phyloP scores from a whole-genome alignment of 2,113 vertebrate species.

The Epinephelus moara region DNA sequence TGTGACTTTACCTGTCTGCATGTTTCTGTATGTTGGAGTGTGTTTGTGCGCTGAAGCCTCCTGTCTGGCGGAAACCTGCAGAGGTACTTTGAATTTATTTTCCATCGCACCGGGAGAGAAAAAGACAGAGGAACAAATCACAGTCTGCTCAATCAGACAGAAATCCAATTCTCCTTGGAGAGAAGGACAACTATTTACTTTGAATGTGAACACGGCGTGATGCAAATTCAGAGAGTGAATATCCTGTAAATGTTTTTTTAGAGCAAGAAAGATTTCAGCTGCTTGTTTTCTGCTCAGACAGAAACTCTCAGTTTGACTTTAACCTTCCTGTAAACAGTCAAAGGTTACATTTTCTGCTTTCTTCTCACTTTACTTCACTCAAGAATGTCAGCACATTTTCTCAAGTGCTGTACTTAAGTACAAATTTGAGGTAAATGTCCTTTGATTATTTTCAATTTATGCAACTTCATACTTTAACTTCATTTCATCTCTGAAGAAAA shows the following conservation, averaged over 20 bases:
- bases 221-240: slow-evolving; percentile 28
- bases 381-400: too few relatives aligned
- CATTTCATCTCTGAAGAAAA: too few relatives aligned
- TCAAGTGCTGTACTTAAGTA: too few relatives aligned
- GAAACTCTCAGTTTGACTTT: slow-evolving; percentile 7
- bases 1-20: slow-evolving; percentile 35
- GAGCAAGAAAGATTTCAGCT: neutral
- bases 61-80: slow-evolving; percentile 36
- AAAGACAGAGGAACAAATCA: slow-evolving; percentile 40
- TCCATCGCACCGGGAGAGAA: slow-evolving; percentile 19
- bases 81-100: slow-evolving; percentile 43
- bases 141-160: slow-evolving; percentile 37
- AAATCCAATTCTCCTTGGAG: slow-evolving; percentile 50
- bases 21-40: slow-evolving; percentile 24
- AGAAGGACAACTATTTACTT: slow-evolving; percentile 18
- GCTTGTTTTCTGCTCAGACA: slow-evolving; percentile 23
- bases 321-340: neutral
- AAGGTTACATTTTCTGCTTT: neutral
- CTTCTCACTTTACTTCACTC: neutral
- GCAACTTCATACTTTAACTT: too few relatives aligned
- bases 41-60: slow-evolving; percentile 13
- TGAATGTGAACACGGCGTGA: slow-evolving; percentile 1
- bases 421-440: too few relatives aligned
- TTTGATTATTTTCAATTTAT: too few relatives aligned
- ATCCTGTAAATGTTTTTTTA: neutral